These are phyloP conservation scores for Lagria hirta DNA, from an alignment of 2,888 invertebrate species.

Conservation along the genomic window DNA sequence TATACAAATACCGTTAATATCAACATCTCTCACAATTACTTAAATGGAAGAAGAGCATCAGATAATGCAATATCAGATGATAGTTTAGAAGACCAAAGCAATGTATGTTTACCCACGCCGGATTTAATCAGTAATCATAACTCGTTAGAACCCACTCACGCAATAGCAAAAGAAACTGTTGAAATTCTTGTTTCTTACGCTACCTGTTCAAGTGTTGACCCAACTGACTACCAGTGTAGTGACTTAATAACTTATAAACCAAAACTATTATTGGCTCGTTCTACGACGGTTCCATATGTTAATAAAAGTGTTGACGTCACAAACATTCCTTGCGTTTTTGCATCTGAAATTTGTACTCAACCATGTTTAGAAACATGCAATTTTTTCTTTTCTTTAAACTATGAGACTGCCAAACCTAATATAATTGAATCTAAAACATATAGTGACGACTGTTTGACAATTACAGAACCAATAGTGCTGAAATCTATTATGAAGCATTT, in stretches of 20 bases:
- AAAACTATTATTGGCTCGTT: neutral
- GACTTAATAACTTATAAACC: neutral
- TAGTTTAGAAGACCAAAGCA: slow-evolving; percentile 50
- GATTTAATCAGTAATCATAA: slow-evolving; percentile 63
- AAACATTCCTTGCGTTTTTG: slow-evolving; percentile 38
- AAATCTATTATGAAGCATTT: slow-evolving; percentile 42
- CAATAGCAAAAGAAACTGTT: slow-evolving; percentile 11
- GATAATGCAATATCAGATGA: slow-evolving; percentile 58
- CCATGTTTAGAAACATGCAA: slow-evolving; percentile 27
- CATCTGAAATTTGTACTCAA: slow-evolving; percentile 37
- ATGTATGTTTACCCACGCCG: slow-evolving; percentile 55
- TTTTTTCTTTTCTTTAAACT: slow-evolving; percentile 33
- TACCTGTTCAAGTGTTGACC: neutral
- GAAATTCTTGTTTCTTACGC: slow-evolving; percentile 9
- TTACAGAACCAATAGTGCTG: slow-evolving; percentile 39
- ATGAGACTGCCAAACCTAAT: slow-evolving; percentile 26
- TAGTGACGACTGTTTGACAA: slow-evolving; percentile 31
- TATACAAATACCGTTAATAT: slow-evolving; percentile 60
- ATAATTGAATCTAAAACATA: slow-evolving; percentile 22
- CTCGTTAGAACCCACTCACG: slow-evolving; percentile 51
- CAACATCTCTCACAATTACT: slow-evolving; percentile 61
- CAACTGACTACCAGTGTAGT: neutral
- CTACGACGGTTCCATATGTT: too few relatives aligned
- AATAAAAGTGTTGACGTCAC: slow-evolving; percentile 27
- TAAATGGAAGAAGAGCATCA: slow-evolving; percentile 45